Evolutionary conservation across 1,140 invertebrate species (phyloP).

Genomic region (Apis dorsata): DNA sequence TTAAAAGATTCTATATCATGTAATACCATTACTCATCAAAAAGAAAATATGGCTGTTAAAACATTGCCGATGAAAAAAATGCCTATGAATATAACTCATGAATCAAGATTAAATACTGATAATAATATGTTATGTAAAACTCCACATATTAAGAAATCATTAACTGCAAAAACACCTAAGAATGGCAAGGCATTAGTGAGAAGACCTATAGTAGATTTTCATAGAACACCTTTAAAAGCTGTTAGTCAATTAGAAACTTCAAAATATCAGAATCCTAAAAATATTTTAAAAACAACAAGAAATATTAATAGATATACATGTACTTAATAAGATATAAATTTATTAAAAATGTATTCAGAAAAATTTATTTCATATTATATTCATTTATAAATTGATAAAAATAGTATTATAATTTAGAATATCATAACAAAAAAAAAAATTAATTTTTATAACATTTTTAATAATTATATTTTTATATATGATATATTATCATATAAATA

Average conservation of each 20-base stretch:
- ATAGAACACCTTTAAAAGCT: constrained; percentile 77
- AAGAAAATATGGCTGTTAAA: constrained; percentile 61
- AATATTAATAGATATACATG: constrained; percentile 38
- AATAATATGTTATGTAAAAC: constrained; percentile 69
- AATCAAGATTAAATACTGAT: constrained; percentile 58
- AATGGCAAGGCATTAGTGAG: constrained; percentile 72
- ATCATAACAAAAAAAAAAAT: neutral
- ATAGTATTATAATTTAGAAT: neutral
- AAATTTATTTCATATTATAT: neutral
- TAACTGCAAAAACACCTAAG: constrained; percentile 75
- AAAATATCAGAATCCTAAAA: constrained; percentile 74
- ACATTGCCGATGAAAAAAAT: constrained; percentile 8
- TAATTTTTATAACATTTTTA: neutral
- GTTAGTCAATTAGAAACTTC: constrained; percentile 72
- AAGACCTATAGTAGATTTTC: constrained; percentile 66
- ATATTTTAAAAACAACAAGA: constrained; percentile 65
- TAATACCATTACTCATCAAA: constrained; percentile 40
- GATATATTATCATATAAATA: neutral
- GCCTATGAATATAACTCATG: constrained; percentile 35
- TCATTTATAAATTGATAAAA: neutral
- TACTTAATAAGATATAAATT: constrained; percentile 19
- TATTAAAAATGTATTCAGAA: constrained; percentile 7
- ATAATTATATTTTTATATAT: constrained; percentile 9
- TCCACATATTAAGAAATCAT: constrained; percentile 76
- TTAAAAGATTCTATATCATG: neutral